Percentiles rank a stretch among this genome's conserved stretches.
phyloP scores from a whole-genome alignment of 2,888 invertebrate genomes.

The Cosmia trapezina region DNA sequence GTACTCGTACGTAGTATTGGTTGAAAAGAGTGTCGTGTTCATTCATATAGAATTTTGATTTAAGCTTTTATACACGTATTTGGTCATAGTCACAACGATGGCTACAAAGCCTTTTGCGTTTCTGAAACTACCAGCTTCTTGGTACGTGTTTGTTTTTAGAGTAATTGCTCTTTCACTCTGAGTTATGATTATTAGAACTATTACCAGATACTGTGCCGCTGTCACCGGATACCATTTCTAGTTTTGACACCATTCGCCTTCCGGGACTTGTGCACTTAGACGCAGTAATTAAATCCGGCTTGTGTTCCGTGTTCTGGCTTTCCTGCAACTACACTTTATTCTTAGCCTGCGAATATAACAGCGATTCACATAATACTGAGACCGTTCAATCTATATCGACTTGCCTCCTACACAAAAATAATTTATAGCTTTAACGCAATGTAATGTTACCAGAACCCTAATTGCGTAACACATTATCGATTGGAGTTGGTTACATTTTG shows the following conservation, averaged over 20 bases:
- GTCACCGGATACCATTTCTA: constrained; percentile 55
- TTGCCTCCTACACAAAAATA: constrained; percentile 30
- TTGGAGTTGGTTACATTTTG: too few species aligned
- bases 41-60: neutral
- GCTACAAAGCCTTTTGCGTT: neutral
- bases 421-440: constrained; percentile 34
- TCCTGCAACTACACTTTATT: constrained; percentile 49
- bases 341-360: constrained; percentile 48
- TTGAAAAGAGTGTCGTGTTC: constrained; percentile 2
- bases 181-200: constrained; percentile 39
- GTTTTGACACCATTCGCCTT: constrained; percentile 57
- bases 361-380: constrained; percentile 30
- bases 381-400: constrained; percentile 39
- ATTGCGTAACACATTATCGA: too few species aligned
- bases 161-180: constrained; percentile 14
- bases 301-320: constrained; percentile 54
- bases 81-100: neutral
- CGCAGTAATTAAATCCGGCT: constrained; percentile 58
- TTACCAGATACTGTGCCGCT: constrained; percentile 38
- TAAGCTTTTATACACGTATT: neutral
- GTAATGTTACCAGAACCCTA: constrained; percentile 25
- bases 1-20: neutral
- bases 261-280: constrained; percentile 57
- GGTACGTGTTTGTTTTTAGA: neutral
- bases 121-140: neutral